A percentile compares a stretch with the other conserved stretches of the same genome.
Conservation (phyloP, 1,140 invertebrate genomes). For the Drosophila subpulchrella region DNA sequence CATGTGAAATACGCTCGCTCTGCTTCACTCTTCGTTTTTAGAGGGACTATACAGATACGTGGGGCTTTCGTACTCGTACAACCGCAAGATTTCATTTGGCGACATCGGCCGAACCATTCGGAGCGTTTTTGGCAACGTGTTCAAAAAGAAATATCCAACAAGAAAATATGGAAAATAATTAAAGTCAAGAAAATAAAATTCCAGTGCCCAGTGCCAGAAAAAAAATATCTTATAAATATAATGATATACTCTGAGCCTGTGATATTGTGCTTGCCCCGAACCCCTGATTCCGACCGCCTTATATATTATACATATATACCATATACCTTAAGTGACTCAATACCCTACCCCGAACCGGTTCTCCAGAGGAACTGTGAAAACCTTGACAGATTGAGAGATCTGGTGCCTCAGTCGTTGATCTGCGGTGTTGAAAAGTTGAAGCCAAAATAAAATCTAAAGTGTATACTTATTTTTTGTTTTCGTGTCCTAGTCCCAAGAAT, state of each 20-base stretch:
- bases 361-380: background rate
- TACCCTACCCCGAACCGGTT: background rate
- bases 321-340: background rate
- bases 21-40: too few relatives aligned
- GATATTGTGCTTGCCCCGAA: slow-evolving; percentile 23
- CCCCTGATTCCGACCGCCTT: background rate
- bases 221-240: slow-evolving; percentile 4
- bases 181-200: slow-evolving; percentile 15
- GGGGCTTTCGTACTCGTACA: slow-evolving; percentile 4
- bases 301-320: slow-evolving; percentile 1
- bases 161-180: background rate
- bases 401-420: slow-evolving; percentile 35
- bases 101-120: slow-evolving; percentile 45
- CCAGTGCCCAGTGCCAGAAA: slow-evolving; percentile 58
- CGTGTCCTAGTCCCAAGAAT: slow-evolving; percentile 14
- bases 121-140: slow-evolving; percentile 38
- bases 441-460: slow-evolving; percentile 20
- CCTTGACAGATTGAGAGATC: slow-evolving; percentile 10
- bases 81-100: slow-evolving; percentile 44
- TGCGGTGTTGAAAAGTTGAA: slow-evolving; percentile 23
- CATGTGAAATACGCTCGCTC: slow-evolving; percentile 1
- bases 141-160: slow-evolving; percentile 16
- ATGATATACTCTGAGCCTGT: slow-evolving; percentile 8
- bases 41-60: slow-evolving; percentile 10
- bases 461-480: slow-evolving; percentile 35